A percentile compares a stretch with the other conserved stretches of the same genome.
Conservation (phyloP, 2,888 invertebrate species). For the Drosophila algonquin region DNA sequence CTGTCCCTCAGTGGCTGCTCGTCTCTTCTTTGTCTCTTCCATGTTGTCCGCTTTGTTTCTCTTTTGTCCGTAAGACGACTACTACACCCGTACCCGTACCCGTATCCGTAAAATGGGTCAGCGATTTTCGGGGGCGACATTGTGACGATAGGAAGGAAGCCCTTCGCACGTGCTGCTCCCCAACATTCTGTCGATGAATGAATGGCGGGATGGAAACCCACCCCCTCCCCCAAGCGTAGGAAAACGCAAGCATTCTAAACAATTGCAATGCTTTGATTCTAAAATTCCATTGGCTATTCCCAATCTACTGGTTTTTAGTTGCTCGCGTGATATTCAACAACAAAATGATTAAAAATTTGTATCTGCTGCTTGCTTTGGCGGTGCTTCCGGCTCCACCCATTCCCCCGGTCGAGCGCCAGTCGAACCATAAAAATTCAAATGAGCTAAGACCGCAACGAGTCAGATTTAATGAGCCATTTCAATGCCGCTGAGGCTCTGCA, state of each 20-base stretch:
- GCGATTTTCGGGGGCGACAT: conserved; percentile 67
- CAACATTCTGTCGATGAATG: conserved; percentile 12
- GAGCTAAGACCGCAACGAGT: conserved; percentile 47
- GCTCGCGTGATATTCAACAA: conserved; percentile 30
- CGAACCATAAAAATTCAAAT: conserved; percentile 55
- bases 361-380: conserved; percentile 23
- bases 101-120: conserved; percentile 64
- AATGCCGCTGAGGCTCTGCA: conserved; percentile 29
- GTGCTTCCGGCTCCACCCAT: conserved; percentile 26
- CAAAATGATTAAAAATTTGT: conserved; percentile 59
- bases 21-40: background rate
- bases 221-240: background rate
- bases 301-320: conserved; percentile 50
- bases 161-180: conserved; percentile 39
- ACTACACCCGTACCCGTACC: conserved; percentile 23
- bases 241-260: background rate
- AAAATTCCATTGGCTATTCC: background rate
- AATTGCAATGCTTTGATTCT: background rate
- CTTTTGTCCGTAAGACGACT: conserved; percentile 13
- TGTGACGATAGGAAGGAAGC: conserved; percentile 49
- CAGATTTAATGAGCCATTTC: conserved; percentile 43
- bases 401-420: conserved; percentile 23
- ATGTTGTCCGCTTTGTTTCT: conserved; percentile 12
- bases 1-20: background rate
- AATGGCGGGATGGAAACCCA: background rate